Evolutionary conservation across 2,888 invertebrate species (phyloP), one percentile per base, ranked within the genome.

Genomic region (Lamellibrachia satsuma): DNA sequence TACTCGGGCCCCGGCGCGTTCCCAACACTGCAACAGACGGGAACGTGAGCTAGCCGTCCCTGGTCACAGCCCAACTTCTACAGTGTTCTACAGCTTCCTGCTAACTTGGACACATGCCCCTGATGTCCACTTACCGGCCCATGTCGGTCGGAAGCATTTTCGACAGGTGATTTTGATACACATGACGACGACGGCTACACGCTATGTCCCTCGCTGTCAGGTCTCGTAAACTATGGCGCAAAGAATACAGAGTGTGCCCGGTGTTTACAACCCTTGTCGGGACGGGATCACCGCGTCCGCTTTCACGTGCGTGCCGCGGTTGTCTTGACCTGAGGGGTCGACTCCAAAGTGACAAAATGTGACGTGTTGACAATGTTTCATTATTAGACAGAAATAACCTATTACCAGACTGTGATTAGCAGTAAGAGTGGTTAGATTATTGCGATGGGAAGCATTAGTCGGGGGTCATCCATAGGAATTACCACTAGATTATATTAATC

Each of bases 261-360:
- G 75, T 75, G 22, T 75, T 75, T 75, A 75, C 75, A 15, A 15
- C 57, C 57, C 57, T 57, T 57, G 57, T 2, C 75, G 22, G 22
- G n/a, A 75, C 75, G 75, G 75, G 75, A 75, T 75, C 22, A 75
- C 75, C 75, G 75, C 75, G 75, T 75, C 75, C 75, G 75, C 75
- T 75, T 75, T 75, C 75, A 75, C 22, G 75, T 75, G 6, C 75
- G 75, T 75, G 75, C 22, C n/a, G 22, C 75, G 75, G 75, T 75
- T 75, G 75, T 75, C 75, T 75, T 22, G 75, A 75, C 75, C 75
- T 22, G 4, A 75, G 75, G 75, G 75, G 75, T n/a, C 75, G 75
- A 22, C 22, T 75, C 22, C 15, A 75, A 60, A 75, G 75, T 75
- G 75, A n/a, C 6, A 22, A 75, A 3, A 22, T 11, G 22, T 75